Conservation (phyloP, 1,140 invertebrate species). For the Mesaphorura yosii region DNA sequence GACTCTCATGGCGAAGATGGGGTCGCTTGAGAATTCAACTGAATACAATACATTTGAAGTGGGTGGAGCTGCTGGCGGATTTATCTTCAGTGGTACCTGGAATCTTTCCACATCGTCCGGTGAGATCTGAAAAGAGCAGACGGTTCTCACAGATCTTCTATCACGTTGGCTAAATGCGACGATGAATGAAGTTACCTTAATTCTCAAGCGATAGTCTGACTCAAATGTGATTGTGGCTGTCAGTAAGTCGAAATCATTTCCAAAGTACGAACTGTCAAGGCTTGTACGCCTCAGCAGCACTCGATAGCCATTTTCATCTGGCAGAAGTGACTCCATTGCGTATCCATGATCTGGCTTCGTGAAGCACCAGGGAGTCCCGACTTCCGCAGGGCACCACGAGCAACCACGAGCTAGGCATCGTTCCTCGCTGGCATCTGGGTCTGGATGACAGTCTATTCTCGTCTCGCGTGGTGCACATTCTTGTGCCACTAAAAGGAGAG, state of each 20-base stretch:
- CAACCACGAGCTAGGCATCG: slow-evolving; percentile 38
- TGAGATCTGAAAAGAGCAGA: slow-evolving; percentile 1
- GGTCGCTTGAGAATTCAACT: slow-evolving; percentile 7
- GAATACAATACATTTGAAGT: slow-evolving; percentile 6
- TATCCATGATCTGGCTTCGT: slow-evolving; percentile 1
- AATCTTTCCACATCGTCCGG: slow-evolving; percentile 3
- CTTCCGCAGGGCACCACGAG: slow-evolving; percentile 34
- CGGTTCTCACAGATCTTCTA: background rate
- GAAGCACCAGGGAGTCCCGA: slow-evolving; percentile 14
- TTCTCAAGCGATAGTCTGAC: slow-evolving; percentile 24
- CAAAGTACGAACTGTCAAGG: background rate
- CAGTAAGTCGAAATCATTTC: background rate
- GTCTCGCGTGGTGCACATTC: slow-evolving; percentile 9
- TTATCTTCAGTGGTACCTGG: slow-evolving; percentile 23
- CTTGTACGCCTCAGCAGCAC: background rate
- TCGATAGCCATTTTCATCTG: background rate
- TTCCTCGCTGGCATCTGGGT: slow-evolving; percentile 31
- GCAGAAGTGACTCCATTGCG: slow-evolving; percentile 2
- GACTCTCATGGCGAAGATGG: slow-evolving; percentile 25
- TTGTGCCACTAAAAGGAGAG: no score
- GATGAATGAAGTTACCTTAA: slow-evolving; percentile 14
- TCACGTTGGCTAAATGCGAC: background rate
- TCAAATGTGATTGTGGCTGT: slow-evolving; percentile 13
- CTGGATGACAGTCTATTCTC: slow-evolving; percentile 39
- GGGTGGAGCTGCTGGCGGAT: slow-evolving; percentile 7